Base-by-base conservation (phyloP, 2,797 vertebrate species). In the Anomalospiza imberbis region DNA sequence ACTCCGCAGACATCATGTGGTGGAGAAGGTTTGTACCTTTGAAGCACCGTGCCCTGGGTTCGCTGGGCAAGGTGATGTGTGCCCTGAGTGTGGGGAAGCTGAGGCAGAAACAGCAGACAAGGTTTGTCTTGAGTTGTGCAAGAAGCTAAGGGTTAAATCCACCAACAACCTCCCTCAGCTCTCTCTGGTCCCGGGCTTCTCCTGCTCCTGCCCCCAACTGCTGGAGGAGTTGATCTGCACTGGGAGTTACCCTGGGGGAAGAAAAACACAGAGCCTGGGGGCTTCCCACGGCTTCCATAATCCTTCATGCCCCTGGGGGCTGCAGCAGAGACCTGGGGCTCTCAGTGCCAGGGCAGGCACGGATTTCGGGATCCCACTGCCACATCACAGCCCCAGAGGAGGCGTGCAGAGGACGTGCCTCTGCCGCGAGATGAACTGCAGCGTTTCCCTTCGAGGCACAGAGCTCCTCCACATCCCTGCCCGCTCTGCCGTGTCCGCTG, bases 41-140 rank as follows among this genome's bases (percentile, higher is more conserved):
- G 1, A 45, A 83, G 18, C 6, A 3, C 47, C 0, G 0, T 31
- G 53, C 29, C 9, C n/a, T 4, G 3, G 34, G 36, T 34, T 73
- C 0, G 0, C 31, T 70, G 48, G 55, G 81, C 63, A 71, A 70
- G 32, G 36, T 15, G 20, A 20, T 26, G n/a, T 25, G 13, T 68
- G 25, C 26, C 61, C 54, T 40, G 29, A 32, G 26, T 31, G 25
- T 66, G 83, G 55, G 55, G 82, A 96, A 82, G 73, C 38, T 21
- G 77, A 95, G 80, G 67, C 63, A 91, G 48, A 55, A 84, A n/a
- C 15, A 22, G 60, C 60, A 76, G 74, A 25, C 9, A 50, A 67
- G 31, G 36, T 50, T 65, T 80, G 53, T 38, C 54, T 38, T 38
- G 32, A 50, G 26, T 20, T 78, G 58, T 61, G 29, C 67, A 40